These are phyloP conservation scores for Caenorhabditis drosophilae DNA, from an alignment of 2,888 invertebrate genomes.

Conservation along the genomic window DNA sequence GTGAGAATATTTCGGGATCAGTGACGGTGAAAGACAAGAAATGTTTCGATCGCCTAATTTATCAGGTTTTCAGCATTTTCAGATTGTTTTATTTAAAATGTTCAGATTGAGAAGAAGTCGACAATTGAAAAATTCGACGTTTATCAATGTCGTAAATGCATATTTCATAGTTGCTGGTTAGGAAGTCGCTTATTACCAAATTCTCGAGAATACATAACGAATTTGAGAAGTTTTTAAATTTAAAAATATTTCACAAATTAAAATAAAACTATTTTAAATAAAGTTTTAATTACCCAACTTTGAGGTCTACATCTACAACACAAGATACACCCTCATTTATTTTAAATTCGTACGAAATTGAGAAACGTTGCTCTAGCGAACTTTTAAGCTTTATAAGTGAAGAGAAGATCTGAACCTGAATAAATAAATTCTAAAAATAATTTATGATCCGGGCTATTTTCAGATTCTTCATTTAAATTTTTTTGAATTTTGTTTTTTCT, in stretches of 20 bases:
- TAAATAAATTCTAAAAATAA: too few relatives aligned
- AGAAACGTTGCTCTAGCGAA: too few relatives aligned
- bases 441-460: too few relatives aligned
- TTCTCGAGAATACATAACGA: constrained; percentile 65
- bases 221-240: constrained; percentile 54
- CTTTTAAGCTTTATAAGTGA: too few relatives aligned
- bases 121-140: constrained; percentile 68
- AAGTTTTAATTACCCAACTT: too few relatives aligned
- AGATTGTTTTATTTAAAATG: background rate
- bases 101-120: constrained; percentile 56
- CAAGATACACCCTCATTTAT: too few relatives aligned
- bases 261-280: too few relatives aligned
- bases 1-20: constrained; percentile 66
- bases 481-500: too few relatives aligned
- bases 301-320: too few relatives aligned
- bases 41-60: constrained; percentile 65
- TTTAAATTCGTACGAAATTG: too few relatives aligned
- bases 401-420: too few relatives aligned
- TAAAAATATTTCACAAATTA: background rate
- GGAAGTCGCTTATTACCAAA: constrained; percentile 60
- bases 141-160: constrained; percentile 65
- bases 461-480: too few relatives aligned
- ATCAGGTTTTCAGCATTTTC: constrained; percentile 55
- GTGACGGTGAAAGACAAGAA: constrained; percentile 67
- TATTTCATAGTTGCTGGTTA: constrained; percentile 68